Evolutionary conservation across 2,888 invertebrate species (phyloP).

Genomic region (Empis livida): DNA sequence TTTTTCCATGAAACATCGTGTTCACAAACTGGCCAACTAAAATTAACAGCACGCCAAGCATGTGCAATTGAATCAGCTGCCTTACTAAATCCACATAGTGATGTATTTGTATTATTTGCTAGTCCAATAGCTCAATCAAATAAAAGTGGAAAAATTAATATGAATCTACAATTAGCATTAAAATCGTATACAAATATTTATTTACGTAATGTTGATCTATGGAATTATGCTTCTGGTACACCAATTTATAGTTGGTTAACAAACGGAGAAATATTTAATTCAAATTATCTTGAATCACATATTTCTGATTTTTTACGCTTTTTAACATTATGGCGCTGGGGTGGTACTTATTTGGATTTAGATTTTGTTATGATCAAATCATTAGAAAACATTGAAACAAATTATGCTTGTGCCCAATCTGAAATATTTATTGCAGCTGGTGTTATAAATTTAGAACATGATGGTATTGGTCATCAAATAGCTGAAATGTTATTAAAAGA

Average conservation of each 20-base stretch:
- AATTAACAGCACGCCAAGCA: conserved; percentile 27
- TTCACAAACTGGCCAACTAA: not conserved
- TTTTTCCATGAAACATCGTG: conserved; percentile 36
- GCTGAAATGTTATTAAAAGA: conserved; percentile 44
- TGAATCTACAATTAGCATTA: conserved; percentile 14
- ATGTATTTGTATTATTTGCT: conserved; percentile 29
- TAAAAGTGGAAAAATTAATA: conserved; percentile 9
- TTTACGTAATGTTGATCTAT: conserved; percentile 25
- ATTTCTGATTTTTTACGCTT: conserved; percentile 28
- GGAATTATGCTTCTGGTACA: conserved; percentile 26
- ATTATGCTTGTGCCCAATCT: conserved; percentile 53
- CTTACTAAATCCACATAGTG: conserved; percentile 25
- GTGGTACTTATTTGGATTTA: conserved; percentile 63
- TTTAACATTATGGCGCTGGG: conserved; percentile 51
- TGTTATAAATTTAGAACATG: conserved; percentile 46
- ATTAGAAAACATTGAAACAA: conserved; percentile 23
- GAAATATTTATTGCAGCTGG: conserved; percentile 48
- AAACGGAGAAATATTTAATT: conserved; percentile 22
- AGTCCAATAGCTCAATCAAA: conserved; percentile 20
- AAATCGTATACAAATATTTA: conserved; percentile 25
- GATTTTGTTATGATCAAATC: conserved; percentile 53
- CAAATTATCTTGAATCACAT: conserved; percentile 24
- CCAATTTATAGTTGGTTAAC: conserved; percentile 28
- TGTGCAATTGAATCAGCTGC: conserved; percentile 35
- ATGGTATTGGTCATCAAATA: conserved; percentile 43